Evolutionary conservation across 2,888 invertebrate species (phyloP).

Genomic region (Synanthedon tipuliformis): DNA sequence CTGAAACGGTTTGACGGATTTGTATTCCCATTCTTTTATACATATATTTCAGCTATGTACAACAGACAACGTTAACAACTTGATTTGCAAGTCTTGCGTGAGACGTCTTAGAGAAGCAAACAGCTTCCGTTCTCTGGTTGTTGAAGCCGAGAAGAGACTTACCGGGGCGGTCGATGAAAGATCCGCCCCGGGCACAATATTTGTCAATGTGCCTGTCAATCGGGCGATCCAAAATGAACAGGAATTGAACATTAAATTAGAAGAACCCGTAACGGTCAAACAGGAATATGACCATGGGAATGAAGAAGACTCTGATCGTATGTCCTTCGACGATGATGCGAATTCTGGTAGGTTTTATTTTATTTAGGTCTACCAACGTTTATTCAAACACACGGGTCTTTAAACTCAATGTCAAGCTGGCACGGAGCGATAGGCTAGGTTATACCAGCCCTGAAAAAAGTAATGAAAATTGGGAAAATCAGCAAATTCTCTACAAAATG

Average conservation of each 20-base stretch:
- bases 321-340: neutral
- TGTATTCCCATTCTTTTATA: too few relatives aligned
- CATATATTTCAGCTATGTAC: constrained; percentile 37
- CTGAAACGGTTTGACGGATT: too few relatives aligned
- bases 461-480: too few relatives aligned
- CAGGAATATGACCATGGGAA: neutral
- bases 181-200: constrained; percentile 15
- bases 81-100: constrained; percentile 36
- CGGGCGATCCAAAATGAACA: neutral
- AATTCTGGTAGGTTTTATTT: neutral
- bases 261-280: neutral
- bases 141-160: constrained; percentile 29
- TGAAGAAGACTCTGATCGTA: neutral
- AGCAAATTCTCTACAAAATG: too few relatives aligned
- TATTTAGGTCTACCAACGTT: too few relatives aligned
- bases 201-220: constrained; percentile 20
- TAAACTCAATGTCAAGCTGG: too few relatives aligned
- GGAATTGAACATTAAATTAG: neutral
- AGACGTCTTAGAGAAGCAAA: constrained; percentile 31
- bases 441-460: too few relatives aligned
- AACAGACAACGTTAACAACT: constrained; percentile 15
- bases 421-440: too few relatives aligned
- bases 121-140: constrained; percentile 33
- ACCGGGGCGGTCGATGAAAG: constrained; percentile 22
- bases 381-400: too few relatives aligned